These are phyloP conservation scores for Listronotus oregonensis DNA, from an alignment of 1,140 invertebrate genomes.

Conservation along the genomic window DNA sequence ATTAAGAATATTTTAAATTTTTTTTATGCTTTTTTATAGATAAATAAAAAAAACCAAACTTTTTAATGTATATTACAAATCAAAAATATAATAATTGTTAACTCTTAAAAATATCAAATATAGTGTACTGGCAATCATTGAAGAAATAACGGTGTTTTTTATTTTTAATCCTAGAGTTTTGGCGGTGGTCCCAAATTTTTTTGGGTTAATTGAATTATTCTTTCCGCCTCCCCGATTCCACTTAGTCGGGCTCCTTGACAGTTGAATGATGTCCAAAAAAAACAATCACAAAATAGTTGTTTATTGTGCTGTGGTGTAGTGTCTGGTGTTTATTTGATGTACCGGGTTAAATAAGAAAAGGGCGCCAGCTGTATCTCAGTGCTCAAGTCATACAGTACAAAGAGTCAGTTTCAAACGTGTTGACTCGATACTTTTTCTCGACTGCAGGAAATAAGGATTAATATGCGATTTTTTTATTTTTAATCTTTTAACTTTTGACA, in stretches of 20 bases:
- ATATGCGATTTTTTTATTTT: too few relatives aligned
- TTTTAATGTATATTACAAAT: constrained; percentile 8
- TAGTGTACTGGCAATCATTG: background rate
- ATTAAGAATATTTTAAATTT: background rate
- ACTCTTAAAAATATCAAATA: constrained; percentile 10
- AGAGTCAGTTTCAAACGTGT: too few relatives aligned
- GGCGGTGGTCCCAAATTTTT: constrained; percentile 64
- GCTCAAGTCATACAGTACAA: too few relatives aligned
- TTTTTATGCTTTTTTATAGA: background rate
- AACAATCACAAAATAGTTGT: too few relatives aligned
- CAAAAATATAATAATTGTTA: constrained; percentile 8
- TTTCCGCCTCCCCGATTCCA: constrained; percentile 80
- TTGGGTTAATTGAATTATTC: constrained; percentile 70
- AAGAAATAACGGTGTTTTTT: constrained; percentile 23
- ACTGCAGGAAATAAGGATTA: too few relatives aligned
- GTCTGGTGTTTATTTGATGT: too few relatives aligned
- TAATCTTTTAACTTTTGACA: too few relatives aligned
- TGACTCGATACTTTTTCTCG: too few relatives aligned
- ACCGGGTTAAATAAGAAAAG: too few relatives aligned
- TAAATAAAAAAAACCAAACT: constrained; percentile 13
- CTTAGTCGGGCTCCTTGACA: constrained; percentile 79
- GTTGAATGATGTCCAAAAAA: constrained; percentile 75
- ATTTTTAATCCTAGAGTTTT: constrained; percentile 28
- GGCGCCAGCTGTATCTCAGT: too few relatives aligned
- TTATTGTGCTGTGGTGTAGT: too few relatives aligned